Percentiles rank a stretch among this genome's conserved stretches.
phyloP scores from a whole-genome alignment of 2,113 vertebrate species.

The Muntiacus reevesi region DNA sequence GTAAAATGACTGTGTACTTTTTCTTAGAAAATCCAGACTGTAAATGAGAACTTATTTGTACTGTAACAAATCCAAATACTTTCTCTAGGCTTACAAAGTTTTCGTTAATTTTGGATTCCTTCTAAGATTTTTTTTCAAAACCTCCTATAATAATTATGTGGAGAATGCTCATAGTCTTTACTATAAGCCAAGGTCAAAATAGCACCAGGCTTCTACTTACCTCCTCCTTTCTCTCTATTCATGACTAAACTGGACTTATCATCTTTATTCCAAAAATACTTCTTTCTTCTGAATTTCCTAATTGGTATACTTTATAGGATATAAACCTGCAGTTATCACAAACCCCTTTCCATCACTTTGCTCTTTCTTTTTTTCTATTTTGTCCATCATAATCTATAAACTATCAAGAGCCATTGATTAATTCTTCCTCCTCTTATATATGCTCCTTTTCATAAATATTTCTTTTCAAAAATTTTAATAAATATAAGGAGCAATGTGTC shows the following conservation, averaged over 20 bases:
- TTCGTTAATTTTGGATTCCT: constrained; percentile 10
- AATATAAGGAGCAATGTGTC: neutral
- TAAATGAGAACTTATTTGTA: neutral
- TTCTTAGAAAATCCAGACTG: neutral
- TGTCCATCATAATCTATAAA: neutral
- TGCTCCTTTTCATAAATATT: neutral
- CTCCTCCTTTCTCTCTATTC: neutral
- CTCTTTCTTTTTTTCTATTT: neutral
- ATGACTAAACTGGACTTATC: neutral
- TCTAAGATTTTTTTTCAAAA: neutral
- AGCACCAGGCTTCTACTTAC: neutral
- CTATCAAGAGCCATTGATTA: neutral
- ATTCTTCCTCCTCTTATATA: neutral
- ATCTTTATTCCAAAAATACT: neutral
- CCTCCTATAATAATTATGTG: neutral
- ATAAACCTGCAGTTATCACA: neutral
- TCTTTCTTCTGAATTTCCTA: neutral
- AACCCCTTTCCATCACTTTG: neutral
- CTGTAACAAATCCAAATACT: neutral
- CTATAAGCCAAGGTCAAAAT: neutral
- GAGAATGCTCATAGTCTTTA: neutral
- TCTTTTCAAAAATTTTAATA: neutral
- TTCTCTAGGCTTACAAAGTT: neutral
- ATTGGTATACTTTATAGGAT: neutral
- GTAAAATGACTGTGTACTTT: neutral